phyloP scores from a whole-genome alignment of 1,140 invertebrate genomes.

The Drosophila takahashii region DNA sequence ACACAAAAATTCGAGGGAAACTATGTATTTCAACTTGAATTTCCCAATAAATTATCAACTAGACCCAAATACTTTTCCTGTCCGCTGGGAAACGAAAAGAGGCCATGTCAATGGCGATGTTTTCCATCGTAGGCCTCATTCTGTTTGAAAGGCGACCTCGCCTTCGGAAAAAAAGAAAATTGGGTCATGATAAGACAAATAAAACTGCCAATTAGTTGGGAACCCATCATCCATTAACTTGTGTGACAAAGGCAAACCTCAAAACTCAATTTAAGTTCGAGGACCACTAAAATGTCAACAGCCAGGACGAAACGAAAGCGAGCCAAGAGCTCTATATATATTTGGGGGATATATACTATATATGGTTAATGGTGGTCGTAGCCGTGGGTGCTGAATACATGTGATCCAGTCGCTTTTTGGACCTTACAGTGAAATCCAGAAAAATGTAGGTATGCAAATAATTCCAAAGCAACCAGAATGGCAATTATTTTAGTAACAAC shows the following conservation, averaged over 20 bases:
- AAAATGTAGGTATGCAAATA: not conserved
- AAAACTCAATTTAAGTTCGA: constrained; percentile 57
- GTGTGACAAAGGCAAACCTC: constrained; percentile 54
- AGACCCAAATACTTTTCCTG: constrained; percentile 61
- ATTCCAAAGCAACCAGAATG: too few relatives aligned
- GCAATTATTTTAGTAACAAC: too few relatives aligned
- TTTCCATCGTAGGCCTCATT: constrained; percentile 49
- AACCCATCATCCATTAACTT: constrained; percentile 43
- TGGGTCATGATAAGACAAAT: constrained; percentile 59
- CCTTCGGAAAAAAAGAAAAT: constrained; percentile 41
- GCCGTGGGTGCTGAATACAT: constrained; percentile 1
- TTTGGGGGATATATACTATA: constrained; percentile 7
- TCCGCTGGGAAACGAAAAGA: constrained; percentile 41
- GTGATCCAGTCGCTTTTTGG: not conserved
- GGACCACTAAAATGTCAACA: constrained; percentile 48
- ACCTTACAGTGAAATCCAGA: not conserved
- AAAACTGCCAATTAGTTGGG: constrained; percentile 51
- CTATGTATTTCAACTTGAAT: constrained; percentile 41
- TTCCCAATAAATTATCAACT: constrained; percentile 55
- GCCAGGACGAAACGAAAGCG: constrained; percentile 38
- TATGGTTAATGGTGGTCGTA: constrained; percentile 7
- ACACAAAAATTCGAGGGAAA: constrained; percentile 47
- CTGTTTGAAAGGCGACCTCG: constrained; percentile 51
- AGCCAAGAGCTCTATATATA: constrained; percentile 3
- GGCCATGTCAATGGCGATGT: constrained; percentile 53